Conservation (phyloP, 2,797 vertebrate genomes). For the Mus caroli region DNA sequence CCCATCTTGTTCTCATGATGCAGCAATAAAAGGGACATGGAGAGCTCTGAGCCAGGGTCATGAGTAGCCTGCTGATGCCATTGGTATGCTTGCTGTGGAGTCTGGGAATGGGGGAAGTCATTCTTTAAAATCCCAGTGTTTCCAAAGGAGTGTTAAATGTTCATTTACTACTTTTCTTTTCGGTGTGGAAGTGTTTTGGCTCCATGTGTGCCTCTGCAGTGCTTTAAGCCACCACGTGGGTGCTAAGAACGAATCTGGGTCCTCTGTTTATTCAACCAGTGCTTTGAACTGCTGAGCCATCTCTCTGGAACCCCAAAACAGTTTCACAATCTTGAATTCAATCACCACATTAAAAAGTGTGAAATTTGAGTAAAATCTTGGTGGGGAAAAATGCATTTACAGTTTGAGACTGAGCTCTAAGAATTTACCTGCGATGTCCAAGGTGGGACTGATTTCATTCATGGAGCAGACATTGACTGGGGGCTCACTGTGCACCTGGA, state of each 20-base stretch:
- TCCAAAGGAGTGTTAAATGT: not conserved
- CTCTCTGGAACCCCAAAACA: not conserved
- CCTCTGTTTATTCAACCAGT: not conserved
- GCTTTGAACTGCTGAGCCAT: not conserved
- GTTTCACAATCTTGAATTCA: conserved; percentile 68
- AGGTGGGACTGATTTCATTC: not conserved
- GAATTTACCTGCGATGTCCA: conserved; percentile 23
- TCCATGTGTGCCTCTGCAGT: not conserved
- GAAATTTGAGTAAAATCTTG: conserved; percentile 39
- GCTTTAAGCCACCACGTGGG: not conserved
- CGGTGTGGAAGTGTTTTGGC: not conserved
- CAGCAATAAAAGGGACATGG: conserved; percentile 83
- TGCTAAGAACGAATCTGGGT: not conserved
- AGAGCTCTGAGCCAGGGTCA: conserved; percentile 44
- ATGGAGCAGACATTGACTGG: not conserved
- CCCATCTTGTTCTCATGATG: conserved; percentile 87
- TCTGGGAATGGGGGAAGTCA: conserved; percentile 54
- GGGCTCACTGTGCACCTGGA: not conserved
- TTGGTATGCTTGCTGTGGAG: conserved; percentile 68
- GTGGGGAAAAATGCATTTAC: not conserved
- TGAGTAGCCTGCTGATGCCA: conserved; percentile 65
- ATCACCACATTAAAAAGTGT: not conserved
- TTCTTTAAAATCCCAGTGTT: conserved; percentile 63
- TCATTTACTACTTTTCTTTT: not conserved
- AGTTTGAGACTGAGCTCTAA: not conserved